A percentile compares a stretch with the other conserved stretches of the same genome.
Evolutionary conservation across 2,113 vertebrate genomes (phyloP).

Genomic region (Pholis gunnellus): DNA sequence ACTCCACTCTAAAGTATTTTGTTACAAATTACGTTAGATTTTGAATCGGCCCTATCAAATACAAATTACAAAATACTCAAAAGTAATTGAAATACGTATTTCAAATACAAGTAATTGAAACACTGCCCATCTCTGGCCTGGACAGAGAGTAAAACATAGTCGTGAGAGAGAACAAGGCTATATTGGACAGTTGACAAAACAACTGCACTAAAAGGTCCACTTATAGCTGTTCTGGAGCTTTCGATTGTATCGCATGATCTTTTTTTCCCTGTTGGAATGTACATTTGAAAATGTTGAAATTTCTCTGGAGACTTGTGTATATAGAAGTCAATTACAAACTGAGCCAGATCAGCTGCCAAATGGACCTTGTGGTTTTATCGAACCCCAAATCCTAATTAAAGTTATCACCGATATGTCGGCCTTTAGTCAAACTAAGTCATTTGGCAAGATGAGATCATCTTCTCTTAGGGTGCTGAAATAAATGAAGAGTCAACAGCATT

Average conservation of each 20-base stretch:
- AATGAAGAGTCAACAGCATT: conserved; percentile 1
- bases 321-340: neutral
- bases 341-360: neutral
- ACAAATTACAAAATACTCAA: too few relatives aligned
- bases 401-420: neutral
- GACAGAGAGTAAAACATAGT: neutral
- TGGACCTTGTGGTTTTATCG: neutral
- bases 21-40: too few relatives aligned
- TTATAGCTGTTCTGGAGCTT: neutral
- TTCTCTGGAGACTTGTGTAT: neutral
- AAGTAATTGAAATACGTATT: too few relatives aligned
- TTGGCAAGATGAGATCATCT: neutral
- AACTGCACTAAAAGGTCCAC: neutral
- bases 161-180: neutral
- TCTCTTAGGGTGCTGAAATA: neutral
- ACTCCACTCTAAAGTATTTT: too few relatives aligned
- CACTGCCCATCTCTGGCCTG: too few relatives aligned
- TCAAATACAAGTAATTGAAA: too few relatives aligned
- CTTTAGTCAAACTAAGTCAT: neutral
- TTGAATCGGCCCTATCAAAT: too few relatives aligned
- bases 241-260: neutral
- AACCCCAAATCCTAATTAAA: neutral
- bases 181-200: neutral
- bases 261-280: neutral
- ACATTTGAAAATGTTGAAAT: neutral